Percentiles rank a stretch among this genome's conserved stretches.
Conservation (phyloP, 1,140 invertebrate genomes). For the Cotesia chilonis region DNA sequence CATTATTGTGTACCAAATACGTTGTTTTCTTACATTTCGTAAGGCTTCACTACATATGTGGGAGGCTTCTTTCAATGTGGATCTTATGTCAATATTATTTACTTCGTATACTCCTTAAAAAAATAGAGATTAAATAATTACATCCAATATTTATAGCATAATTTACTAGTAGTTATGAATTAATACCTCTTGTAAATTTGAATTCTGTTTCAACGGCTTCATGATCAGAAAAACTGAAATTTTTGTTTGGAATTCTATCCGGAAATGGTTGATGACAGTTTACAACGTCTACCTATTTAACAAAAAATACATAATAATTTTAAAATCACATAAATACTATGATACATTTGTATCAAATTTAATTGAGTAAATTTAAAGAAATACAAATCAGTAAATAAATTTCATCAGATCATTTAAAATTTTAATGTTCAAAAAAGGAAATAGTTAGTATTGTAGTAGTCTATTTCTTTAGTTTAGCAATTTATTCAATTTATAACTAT, state of each 20-base stretch:
- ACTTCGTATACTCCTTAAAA: slow-evolving; percentile 40
- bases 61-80: slow-evolving; percentile 71
- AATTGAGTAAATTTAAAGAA: no score
- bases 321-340: not conserved
- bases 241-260: slow-evolving; percentile 73
- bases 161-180: slow-evolving; percentile 11
- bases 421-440: no score
- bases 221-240: slow-evolving; percentile 89
- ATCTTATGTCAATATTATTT: slow-evolving; percentile 51
- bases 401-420: no score
- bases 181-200: slow-evolving; percentile 60
- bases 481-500: no score
- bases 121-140: slow-evolving; percentile 17
- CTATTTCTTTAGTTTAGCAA: no score
- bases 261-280: slow-evolving; percentile 78
- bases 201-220: slow-evolving; percentile 83
- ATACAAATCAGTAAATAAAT: no score
- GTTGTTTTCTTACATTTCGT: slow-evolving; percentile 67
- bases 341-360: no score
- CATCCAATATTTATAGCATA: not conserved
- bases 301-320: slow-evolving; percentile 44
- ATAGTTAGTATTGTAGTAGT: no score
- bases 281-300: slow-evolving; percentile 68
- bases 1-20: slow-evolving; percentile 70
- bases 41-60: slow-evolving; percentile 71